These are phyloP conservation scores for Physocephala rufipes DNA, from an alignment of 2,888 invertebrate genomes.

Conservation along the genomic window DNA sequence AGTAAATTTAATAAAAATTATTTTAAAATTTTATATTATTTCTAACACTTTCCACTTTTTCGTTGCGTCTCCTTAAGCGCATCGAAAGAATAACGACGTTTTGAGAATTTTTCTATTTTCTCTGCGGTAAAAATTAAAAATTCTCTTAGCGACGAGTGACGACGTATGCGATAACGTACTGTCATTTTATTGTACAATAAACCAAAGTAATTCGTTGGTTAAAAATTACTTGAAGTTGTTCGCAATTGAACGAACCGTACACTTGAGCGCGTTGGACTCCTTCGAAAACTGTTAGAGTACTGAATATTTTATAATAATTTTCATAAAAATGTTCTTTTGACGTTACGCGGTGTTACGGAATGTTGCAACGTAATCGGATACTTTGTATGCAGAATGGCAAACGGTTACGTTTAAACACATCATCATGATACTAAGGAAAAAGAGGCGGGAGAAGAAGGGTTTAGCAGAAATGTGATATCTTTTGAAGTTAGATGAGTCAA, in stretches of 20 bases:
- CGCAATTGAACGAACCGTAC: too few species aligned
- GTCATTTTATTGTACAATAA: constrained; percentile 45
- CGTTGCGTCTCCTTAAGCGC: neutral
- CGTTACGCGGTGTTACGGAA: too few species aligned
- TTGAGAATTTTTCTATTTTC: constrained; percentile 41
- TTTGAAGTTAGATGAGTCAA: neutral
- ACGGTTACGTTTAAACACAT: neutral
- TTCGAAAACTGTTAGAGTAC: too few species aligned
- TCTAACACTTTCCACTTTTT: neutral
- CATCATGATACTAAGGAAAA: neutral
- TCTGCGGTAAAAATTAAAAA: constrained; percentile 45
- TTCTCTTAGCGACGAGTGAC: constrained; percentile 53
- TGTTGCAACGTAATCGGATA: constrained; percentile 3
- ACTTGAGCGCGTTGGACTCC: too few species aligned
- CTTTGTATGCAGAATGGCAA: constrained; percentile 21
- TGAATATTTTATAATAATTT: too few species aligned
- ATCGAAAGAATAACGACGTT: constrained; percentile 51
- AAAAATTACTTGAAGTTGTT: too few species aligned
- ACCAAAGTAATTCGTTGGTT: too few species aligned
- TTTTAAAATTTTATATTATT: neutral
- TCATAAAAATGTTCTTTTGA: too few species aligned
- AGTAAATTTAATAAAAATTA: neutral
- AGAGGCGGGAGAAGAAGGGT: neutral
- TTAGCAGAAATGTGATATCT: neutral
- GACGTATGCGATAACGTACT: constrained; percentile 47